Evolutionary conservation across 2,797 vertebrate genomes (phyloP), one percentile per base, ranked within the genome.

Genomic region (Pangasius djambal): DNA sequence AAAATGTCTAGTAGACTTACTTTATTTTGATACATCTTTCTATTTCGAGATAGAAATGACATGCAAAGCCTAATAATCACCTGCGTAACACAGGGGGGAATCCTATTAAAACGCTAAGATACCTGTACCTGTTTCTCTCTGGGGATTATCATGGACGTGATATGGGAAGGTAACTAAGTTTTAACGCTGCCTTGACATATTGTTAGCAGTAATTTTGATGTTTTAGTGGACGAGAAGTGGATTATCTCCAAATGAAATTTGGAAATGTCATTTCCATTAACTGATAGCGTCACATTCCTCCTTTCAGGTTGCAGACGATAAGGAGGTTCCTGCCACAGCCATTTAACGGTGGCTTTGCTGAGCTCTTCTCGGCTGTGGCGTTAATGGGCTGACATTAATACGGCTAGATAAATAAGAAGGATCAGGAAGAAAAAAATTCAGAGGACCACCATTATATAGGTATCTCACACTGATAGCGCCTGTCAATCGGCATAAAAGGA

Each of bases 351-450:
- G 96, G 96, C 95, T 97, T 97, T 96, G 95, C 95, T 96, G 96
- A 96, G 97, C 95, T 96, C 96, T 96, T 95, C 96, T 94, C 93
- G 92, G 97, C 96, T 96, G 94, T 94, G 96, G 97, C 98, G 97
- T 98, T 98, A 98, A 97, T 98, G 96, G 96, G 96, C 95, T 97
- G 97, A 98, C 97, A 99, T 98, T 98, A 98, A 98, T 98, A 98
- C 97, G 95, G 96, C 95, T 95, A 97, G 97, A 98, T 97, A 97
- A 97, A 98, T 97, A 97, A 96, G 96, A 97, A 97, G 97, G 97
- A 97, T 96, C 13, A 16, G 44, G 48, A n/a, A 6, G 34, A n/a
- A 93, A 96, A 94, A 94, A 88, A 86, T 93, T 94, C 89, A 92
- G 94, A 94, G 94, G 95, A 95, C 96, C 94, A 96, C 94, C 91